A percentile compares a stretch with the other conserved stretches of the same genome.
phyloP scores from a whole-genome alignment of 2,888 invertebrate species.

The Microctonus brassicae region DNA sequence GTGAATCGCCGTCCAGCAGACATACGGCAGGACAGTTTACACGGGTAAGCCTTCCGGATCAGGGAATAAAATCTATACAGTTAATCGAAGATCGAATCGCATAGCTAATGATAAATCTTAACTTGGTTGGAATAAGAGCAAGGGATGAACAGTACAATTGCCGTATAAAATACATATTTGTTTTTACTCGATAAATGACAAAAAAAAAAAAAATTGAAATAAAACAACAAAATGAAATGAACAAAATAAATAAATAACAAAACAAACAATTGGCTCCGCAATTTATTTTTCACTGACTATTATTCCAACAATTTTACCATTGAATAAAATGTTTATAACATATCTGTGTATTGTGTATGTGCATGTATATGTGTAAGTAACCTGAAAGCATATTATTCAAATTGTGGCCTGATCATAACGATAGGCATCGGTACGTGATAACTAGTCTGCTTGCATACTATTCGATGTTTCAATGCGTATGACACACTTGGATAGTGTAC shows the following conservation, averaged over 20 bases:
- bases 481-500: slow-evolving; percentile 1
- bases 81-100: slow-evolving; percentile 46
- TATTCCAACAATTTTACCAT: not conserved
- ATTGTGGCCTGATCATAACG: slow-evolving; percentile 7
- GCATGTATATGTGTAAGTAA: not conserved
- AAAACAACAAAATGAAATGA: not conserved
- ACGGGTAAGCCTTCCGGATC: slow-evolving; percentile 42
- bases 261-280: no score
- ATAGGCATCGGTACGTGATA: slow-evolving; percentile 2
- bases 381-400: slow-evolving; percentile 1
- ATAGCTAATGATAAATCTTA: slow-evolving; percentile 13
- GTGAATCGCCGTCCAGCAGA: slow-evolving; percentile 14
- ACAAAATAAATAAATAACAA: not conserved
- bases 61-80: slow-evolving; percentile 44
- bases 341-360: not conserved
- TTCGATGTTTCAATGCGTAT: not conserved
- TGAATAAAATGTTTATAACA: no score
- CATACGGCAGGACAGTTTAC: slow-evolving; percentile 44
- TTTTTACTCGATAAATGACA: not conserved
- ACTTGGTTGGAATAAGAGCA: not conserved
- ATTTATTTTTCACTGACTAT: no score
- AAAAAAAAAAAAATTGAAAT: not conserved
- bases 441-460: slow-evolving; percentile 10
- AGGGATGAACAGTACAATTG: not conserved
- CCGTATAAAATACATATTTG: not conserved